Evolutionary conservation across 2,113 vertebrate genomes (phyloP), one percentile per base, ranked within the genome.

Genomic region (Brachyhypopomus occidentalis): DNA sequence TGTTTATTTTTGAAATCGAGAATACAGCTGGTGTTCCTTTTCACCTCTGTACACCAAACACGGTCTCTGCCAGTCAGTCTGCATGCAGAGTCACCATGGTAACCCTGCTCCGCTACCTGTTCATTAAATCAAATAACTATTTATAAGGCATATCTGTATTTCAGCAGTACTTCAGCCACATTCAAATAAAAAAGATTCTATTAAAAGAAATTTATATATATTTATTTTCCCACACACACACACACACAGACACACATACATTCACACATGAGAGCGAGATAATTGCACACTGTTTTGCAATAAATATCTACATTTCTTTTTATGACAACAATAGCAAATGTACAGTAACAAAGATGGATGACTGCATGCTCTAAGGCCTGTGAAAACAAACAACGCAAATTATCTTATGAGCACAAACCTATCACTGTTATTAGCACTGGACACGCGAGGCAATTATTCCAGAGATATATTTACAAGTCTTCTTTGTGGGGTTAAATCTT

Each of bases 1-100:
- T 90, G 83, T 92, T 92, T 92, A 93, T 92, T 93, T 90, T 88
- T 84, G 83, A 91, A 91, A 91, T 88, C 84, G 83, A 90, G 87
- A 86, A 89, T 89, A 92, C 91, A 92, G 90, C 91, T 92, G 92
- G 90, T 92, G 88, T 89, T 81, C 85, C 82, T 85, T 84, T 89
- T 82, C 70, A 41, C 77, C 58, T 48, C 60, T 75, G 75, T 85
- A 90, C 90, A 91, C 87, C 84, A 86, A 78, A 84, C 78, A 81
- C 79, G 83, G 75, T 86, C 83, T 84, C 86, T 75, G 77, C 74
- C 83, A 82, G 75, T 73, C 72, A 30, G 79, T 82, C 88, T 86
- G 79, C 84, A 83, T 82, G 78, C 84, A 60, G 79, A 59, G 56
- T 89, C 83, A 84, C 88, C 82, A 89, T 88, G 84, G 88, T 84